Evolutionary conservation across 1,140 invertebrate species (phyloP).

Genomic region (Ooceraea biroi): DNA sequence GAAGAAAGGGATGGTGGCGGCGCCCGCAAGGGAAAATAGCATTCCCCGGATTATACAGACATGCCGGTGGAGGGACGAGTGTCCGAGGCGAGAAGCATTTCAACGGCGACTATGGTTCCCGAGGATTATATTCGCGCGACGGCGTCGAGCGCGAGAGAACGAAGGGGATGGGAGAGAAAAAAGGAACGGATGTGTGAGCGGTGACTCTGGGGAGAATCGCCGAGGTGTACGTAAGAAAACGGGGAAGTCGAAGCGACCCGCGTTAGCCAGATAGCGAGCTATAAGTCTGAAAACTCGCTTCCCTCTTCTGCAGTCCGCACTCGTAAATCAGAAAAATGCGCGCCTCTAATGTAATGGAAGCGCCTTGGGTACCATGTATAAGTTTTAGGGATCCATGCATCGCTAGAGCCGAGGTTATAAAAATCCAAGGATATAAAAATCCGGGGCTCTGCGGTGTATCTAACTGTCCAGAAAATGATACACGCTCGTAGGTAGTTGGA

Average conservation of each 20-base stretch:
- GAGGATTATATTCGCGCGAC: conserved; percentile 16
- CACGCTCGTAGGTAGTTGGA: conserved; percentile 14
- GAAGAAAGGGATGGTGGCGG: not conserved
- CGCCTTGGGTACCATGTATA: conserved; percentile 30
- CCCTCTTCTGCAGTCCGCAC: conserved; percentile 19
- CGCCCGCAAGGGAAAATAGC: conserved; percentile 65
- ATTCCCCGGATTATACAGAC: conserved; percentile 63
- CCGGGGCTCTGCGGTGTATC: conserved; percentile 23
- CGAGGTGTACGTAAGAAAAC: conserved; percentile 5
- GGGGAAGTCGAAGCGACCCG: conserved; percentile 26
- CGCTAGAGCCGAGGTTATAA: conserved; percentile 39
- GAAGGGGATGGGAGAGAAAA: not conserved
- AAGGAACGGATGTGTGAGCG: conserved; percentile 8
- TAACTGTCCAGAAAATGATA: conserved; percentile 37
- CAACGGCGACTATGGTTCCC: not conserved
- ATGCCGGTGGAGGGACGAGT: conserved; percentile 44
- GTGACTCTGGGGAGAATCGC: not conserved
- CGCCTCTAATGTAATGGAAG: conserved; percentile 53
- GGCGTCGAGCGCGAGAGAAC: not conserved
- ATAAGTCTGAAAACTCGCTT: conserved; percentile 55
- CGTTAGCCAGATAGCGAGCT: conserved; percentile 50
- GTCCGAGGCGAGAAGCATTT: conserved; percentile 40
- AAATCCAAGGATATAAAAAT: conserved; percentile 38
- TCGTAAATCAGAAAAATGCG: conserved; percentile 63
- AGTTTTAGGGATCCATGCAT: conserved; percentile 31